Evolutionary conservation across 2,888 invertebrate species (phyloP).

Genomic region (Sylvicola cinctus): DNA sequence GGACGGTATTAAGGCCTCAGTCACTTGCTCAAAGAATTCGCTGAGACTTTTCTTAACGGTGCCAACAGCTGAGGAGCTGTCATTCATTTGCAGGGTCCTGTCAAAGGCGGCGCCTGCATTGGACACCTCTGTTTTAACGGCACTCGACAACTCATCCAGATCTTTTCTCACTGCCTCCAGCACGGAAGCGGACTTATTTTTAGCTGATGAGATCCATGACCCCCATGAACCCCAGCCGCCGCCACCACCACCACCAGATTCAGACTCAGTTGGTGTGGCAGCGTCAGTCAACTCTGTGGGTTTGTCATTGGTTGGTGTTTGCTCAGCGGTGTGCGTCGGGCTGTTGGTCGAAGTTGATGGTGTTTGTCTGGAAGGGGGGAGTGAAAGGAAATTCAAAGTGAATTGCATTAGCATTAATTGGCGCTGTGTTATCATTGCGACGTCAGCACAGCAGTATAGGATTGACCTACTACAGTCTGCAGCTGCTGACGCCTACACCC

Average conservation of each 20-base stretch:
- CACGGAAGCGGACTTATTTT: constrained; percentile 49
- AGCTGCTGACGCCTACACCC: too few species aligned
- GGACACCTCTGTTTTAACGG: constrained; percentile 48
- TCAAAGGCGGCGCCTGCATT: constrained; percentile 44
- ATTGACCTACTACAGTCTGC: too few species aligned
- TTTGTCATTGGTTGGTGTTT: neutral
- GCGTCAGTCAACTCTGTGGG: too few species aligned
- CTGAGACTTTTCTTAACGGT: constrained; percentile 50
- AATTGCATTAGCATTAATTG: too few species aligned
- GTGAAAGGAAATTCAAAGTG: too few species aligned
- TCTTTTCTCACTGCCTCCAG: constrained; percentile 58
- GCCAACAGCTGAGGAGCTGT: constrained; percentile 47
- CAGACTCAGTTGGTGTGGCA: too few species aligned
- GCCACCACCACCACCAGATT: too few species aligned
- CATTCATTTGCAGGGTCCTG: constrained; percentile 48
- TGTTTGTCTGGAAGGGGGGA: too few species aligned
- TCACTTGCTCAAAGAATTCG: constrained; percentile 48
- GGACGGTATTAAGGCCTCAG: constrained; percentile 43
- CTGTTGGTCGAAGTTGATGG: too few species aligned
- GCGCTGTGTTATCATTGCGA: too few species aligned
- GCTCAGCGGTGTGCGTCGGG: too few species aligned
- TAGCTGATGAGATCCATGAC: constrained; percentile 35
- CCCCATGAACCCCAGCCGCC: constrained; percentile 34
- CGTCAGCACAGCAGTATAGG: too few species aligned
- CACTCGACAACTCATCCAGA: constrained; percentile 49